Evolutionary conservation across 2,113 vertebrate genomes (phyloP).

Genomic region (Propithecus coquereli): DNA sequence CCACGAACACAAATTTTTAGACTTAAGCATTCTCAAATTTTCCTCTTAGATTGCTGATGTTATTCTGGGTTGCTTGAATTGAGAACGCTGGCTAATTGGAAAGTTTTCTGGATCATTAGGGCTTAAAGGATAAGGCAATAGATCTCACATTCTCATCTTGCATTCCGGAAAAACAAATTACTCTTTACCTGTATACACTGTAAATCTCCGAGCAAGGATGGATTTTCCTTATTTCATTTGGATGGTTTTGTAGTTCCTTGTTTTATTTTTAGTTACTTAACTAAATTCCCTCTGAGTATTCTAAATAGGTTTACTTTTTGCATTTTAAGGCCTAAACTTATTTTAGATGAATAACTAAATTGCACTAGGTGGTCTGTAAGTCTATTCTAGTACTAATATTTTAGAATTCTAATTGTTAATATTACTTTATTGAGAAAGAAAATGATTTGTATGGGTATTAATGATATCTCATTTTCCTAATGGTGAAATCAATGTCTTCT

Average conservation of each 20-base stretch:
- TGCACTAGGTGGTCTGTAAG: background rate
- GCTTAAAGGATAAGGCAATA: background rate
- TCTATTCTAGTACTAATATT: background rate
- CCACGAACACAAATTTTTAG: background rate
- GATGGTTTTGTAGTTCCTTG: background rate
- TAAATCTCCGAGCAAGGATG: background rate
- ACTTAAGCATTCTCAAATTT: background rate
- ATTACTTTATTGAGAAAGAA: background rate
- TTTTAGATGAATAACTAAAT: background rate
- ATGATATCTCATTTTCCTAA: background rate
- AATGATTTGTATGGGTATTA: background rate
- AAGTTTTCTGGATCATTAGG: background rate
- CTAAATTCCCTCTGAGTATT: background rate
- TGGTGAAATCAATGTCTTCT: background rate
- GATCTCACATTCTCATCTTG: background rate
- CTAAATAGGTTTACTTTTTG: background rate
- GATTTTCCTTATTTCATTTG: background rate
- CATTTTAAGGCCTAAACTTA: background rate
- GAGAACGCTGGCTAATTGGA: background rate
- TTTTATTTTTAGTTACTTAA: slow-evolving; percentile 9
- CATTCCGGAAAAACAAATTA: slow-evolving; percentile 6
- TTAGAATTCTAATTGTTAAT: background rate
- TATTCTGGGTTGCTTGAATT: background rate
- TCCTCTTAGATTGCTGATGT: background rate
- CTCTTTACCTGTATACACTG: background rate